Evolutionary conservation across 2,888 invertebrate species (phyloP), one percentile per base, ranked within the genome.

Genomic region (Pharmacophagus antenor): DNA sequence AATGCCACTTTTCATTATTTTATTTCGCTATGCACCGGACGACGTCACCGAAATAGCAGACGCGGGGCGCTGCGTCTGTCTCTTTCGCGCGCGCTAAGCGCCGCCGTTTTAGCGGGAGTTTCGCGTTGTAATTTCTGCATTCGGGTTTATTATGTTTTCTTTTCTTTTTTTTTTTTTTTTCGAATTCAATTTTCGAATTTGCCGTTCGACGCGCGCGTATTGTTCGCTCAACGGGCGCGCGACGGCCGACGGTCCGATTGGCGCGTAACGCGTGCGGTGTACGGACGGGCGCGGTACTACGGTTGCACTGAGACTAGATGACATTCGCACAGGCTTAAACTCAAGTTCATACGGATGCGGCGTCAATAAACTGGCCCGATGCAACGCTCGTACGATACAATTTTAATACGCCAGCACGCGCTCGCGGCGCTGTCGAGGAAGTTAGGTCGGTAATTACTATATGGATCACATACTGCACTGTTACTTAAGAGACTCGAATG

Each of bases 1-100:
- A 87, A 85, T 84, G 84, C 83, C 86, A 88, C 87, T 88, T 90
- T 89, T 88, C 88, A 90, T 89, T 86, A 87, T 78, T 76, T 86
- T 84, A 86, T 88, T 88, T 87, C 84, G 82, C 85, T 86, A 88
- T 88, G 87, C 60, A 88, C 84, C 82, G 85, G 73, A 70, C 82
- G 80, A 84, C 88, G 88, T 88, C 88, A 87, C 84, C 76, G 74
- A 82, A 83, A 82, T 80, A 81, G 82, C 82, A 77, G 76, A 77
- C 80, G 79, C 74, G 75, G 71, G 68, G 73, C 74, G 65, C 59
- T 80, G 77, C 65, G 65, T 66, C 69, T 71, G 84, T 88, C 89
- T 82, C 88, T 80, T 76, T 89, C 87, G 61, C 80, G 64, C 88
- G 66, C 74, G 72, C 69, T 42, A 57, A 63, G 68, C 68, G 63